Conservation (phyloP, 64 coral and sea anemone species). For the Actinia equina region DNA sequence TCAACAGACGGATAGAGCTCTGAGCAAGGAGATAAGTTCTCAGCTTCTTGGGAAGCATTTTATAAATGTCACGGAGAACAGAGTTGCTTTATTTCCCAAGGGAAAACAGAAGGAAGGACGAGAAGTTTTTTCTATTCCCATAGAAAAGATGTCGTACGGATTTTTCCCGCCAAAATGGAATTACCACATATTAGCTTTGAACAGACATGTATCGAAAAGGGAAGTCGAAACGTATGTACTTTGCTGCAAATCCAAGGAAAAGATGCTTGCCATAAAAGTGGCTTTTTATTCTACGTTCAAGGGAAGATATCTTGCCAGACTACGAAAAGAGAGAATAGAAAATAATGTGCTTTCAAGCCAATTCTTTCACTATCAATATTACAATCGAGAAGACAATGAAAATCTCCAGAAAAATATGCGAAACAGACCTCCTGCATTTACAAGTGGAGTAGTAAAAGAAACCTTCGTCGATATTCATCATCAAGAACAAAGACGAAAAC, state of each 20-base stretch:
- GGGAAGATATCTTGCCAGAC: conserved; percentile 39
- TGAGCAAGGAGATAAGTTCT: conserved; percentile 17
- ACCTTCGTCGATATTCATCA: not conserved
- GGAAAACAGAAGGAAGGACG: not conserved
- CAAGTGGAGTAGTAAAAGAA: not conserved
- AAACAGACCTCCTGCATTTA: not conserved
- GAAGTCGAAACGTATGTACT: conserved; percentile 59
- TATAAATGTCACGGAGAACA: not conserved
- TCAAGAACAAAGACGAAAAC: not conserved
- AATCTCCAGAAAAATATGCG: not conserved
- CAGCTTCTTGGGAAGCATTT: not conserved
- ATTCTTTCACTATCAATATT: not conserved
- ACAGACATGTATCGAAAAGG: conserved; percentile 57
- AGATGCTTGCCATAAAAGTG: conserved; percentile 34
- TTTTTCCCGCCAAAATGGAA: conserved; percentile 16
- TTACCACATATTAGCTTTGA: conserved; percentile 60
- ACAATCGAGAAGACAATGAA: not conserved
- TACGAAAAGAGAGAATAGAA: conserved; percentile 49
- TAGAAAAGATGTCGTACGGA: conserved; percentile 64
- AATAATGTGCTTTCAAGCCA: not conserved
- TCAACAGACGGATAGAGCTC: not conserved
- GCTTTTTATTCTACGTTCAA: conserved; percentile 61
- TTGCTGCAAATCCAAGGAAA: conserved; percentile 31
- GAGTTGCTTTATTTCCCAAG: not conserved
- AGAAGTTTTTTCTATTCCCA: conserved; percentile 24